A percentile compares a stretch with the other conserved stretches of the same genome.
Evolutionary conservation across 2,113 vertebrate genomes (phyloP).

Genomic region (Coracopsis vasa): DNA sequence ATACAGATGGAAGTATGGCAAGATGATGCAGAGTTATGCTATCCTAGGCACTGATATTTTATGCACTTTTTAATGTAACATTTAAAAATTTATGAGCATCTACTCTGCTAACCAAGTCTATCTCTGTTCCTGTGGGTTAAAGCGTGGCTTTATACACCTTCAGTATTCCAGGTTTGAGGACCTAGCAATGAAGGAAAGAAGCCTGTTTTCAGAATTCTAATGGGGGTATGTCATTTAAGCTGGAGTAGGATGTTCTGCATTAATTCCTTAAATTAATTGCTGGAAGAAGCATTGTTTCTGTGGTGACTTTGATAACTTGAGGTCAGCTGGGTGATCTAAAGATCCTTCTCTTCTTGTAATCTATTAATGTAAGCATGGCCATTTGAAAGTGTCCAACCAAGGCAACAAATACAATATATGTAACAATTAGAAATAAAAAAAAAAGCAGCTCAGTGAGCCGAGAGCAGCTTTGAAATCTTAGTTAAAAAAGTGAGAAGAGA

Average conservation of each 20-base stretch:
- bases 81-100: constrained; percentile 37
- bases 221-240: background rate
- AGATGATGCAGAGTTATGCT: background rate
- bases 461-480: background rate
- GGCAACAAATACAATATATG: background rate
- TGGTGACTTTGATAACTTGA: background rate
- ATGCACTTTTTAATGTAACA: constrained; percentile 20
- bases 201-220: background rate
- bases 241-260: background rate
- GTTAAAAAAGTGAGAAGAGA: background rate
- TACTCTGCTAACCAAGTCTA: background rate
- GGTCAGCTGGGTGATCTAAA: background rate
- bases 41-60: constrained; percentile 30
- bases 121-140: background rate
- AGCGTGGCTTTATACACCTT: background rate
- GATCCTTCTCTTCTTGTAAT: background rate
- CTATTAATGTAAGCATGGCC: background rate
- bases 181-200: background rate
- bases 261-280: background rate
- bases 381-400: background rate
- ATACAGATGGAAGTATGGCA: background rate
- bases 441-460: background rate
- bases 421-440: background rate
- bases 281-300: background rate
- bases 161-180: background rate